Evolutionary conservation across 2,888 invertebrate genomes (phyloP).

Genomic region (Lycia hirtaria): DNA sequence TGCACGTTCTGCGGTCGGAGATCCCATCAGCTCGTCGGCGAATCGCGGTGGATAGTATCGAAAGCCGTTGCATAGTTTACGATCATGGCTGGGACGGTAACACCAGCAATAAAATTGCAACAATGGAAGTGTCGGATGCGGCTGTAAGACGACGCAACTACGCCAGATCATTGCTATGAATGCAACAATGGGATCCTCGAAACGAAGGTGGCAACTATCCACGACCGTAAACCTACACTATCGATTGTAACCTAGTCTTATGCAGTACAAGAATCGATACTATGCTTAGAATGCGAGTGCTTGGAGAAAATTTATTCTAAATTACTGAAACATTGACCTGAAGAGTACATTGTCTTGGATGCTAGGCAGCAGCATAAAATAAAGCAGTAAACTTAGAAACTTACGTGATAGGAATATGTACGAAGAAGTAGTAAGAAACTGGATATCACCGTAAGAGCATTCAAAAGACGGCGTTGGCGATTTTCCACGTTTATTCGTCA

Average conservation of each 20-base stretch:
- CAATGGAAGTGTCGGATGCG: slow-evolving; percentile 83
- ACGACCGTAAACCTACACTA: slow-evolving; percentile 69
- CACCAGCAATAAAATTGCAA: slow-evolving; percentile 83
- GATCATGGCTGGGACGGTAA: slow-evolving; percentile 79
- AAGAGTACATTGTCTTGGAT: slow-evolving; percentile 22
- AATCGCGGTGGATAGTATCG: slow-evolving; percentile 76
- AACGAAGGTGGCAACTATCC: slow-evolving; percentile 81
- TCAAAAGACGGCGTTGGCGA: slow-evolving; percentile 25
- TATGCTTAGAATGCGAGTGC: slow-evolving; percentile 42
- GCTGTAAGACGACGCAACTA: slow-evolving; percentile 79
- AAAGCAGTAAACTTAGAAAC: slow-evolving; percentile 21
- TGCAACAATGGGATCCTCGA: slow-evolving; percentile 81
- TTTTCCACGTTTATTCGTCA: slow-evolving; percentile 56
- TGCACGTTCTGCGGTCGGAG: slow-evolving; percentile 76
- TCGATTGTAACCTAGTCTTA: slow-evolving; percentile 55
- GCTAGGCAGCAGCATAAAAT: slow-evolving; percentile 14
- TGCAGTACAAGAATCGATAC: slow-evolving; percentile 42
- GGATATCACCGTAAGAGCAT: slow-evolving; percentile 25
- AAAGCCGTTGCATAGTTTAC: slow-evolving; percentile 78
- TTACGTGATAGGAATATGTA: slow-evolving; percentile 13
- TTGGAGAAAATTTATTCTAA: slow-evolving; percentile 46
- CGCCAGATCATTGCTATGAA: slow-evolving; percentile 79
- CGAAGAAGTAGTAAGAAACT: slow-evolving; percentile 26
- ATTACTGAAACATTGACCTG: slow-evolving; percentile 48
- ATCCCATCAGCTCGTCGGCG: slow-evolving; percentile 71